Evolutionary conservation across 2,888 invertebrate species (phyloP).

Genomic region (Suillia variegata): DNA sequence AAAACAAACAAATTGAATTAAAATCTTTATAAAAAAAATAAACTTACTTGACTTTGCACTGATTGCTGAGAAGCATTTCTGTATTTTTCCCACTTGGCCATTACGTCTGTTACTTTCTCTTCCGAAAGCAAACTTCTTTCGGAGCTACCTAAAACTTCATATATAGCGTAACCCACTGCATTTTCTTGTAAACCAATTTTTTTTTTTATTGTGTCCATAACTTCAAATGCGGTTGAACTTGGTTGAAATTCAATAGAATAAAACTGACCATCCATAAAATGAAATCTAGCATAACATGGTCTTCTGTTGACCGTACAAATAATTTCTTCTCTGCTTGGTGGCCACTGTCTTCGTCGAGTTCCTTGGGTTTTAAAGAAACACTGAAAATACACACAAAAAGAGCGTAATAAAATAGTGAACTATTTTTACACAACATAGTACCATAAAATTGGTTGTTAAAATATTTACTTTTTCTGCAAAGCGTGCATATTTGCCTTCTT

Average conservation of each 20-base stretch:
- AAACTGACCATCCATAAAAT: conserved; percentile 93
- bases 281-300: conserved; percentile 87
- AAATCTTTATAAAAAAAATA: too few species aligned
- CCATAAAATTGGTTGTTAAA: too few species aligned
- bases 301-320: conserved; percentile 89
- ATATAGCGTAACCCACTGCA: conserved; percentile 80
- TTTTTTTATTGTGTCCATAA: conserved; percentile 83
- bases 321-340: conserved; percentile 91
- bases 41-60: conserved; percentile 50
- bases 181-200: conserved; percentile 76
- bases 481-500: conserved; percentile 92
- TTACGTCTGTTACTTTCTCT: conserved; percentile 91
- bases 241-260: conserved; percentile 95
- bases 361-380: conserved; percentile 76
- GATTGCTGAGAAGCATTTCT: conserved; percentile 72
- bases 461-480: conserved; percentile 85
- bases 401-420: too few species aligned
- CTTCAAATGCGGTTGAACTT: conserved; percentile 87
- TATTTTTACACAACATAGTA: too few species aligned
- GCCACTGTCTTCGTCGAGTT: conserved; percentile 81
- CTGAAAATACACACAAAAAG: conserved; percentile 52
- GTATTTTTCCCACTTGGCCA: conserved; percentile 94
- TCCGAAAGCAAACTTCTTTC: conserved; percentile 83
- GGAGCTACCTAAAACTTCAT: conserved; percentile 86
- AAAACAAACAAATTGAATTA: too few species aligned